Conservation (phyloP, 2,797 vertebrate genomes). For the Scyliorhinus canicula region DNA sequence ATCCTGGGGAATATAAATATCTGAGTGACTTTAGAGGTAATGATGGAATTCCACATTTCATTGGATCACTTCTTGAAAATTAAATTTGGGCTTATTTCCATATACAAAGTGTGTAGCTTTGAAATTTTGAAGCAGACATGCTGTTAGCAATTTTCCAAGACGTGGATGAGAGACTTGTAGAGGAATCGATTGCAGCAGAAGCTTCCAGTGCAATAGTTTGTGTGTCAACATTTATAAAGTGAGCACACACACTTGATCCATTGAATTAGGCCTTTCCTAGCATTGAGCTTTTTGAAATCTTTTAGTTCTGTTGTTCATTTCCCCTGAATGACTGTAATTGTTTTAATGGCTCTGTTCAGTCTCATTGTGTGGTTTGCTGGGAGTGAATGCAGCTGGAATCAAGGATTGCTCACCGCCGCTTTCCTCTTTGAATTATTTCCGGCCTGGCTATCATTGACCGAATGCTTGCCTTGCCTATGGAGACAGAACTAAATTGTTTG, state of each 20-base stretch:
- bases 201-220: background rate
- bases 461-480: background rate
- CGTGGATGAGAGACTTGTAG: background rate
- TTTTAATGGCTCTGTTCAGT: background rate
- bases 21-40: background rate
- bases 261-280: background rate
- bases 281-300: conserved; percentile 13
- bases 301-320: background rate
- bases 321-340: background rate
- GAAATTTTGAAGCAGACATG: background rate
- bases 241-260: background rate
- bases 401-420: background rate
- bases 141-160: background rate
- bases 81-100: background rate
- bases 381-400: background rate
- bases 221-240: background rate
- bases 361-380: background rate
- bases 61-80: background rate
- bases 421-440: background rate
- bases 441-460: background rate
- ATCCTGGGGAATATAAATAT: background rate
- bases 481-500: background rate
- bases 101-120: background rate
- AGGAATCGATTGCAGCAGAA: background rate
- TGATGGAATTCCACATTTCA: background rate